These are phyloP conservation scores for Apodemus sylvaticus DNA, from an alignment of 2,113 vertebrate species.

Conservation along the genomic window DNA sequence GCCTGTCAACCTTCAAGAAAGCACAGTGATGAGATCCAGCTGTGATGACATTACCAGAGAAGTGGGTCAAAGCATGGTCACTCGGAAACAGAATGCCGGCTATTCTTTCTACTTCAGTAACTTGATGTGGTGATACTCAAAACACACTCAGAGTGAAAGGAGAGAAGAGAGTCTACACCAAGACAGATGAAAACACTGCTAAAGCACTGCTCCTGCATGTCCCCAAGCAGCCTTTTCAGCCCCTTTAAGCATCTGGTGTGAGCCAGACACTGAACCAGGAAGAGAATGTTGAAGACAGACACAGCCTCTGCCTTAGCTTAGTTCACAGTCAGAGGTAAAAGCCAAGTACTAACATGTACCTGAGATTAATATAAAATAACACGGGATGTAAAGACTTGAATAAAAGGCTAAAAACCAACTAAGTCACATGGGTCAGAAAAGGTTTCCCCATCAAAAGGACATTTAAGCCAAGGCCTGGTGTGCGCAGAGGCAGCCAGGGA, in stretches of 20 bases:
- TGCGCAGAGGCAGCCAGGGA: not conserved
- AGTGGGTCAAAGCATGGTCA: conserved; percentile 85
- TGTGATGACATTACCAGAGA: conserved; percentile 80
- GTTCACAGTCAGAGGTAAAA: not conserved
- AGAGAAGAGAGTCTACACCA: conserved; percentile 55
- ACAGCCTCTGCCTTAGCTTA: not conserved
- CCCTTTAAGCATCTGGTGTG: not conserved
- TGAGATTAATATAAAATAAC: conserved; percentile 41
- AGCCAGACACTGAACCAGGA: not conserved
- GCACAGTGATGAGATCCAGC: conserved; percentile 78
- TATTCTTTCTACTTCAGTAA: conserved; percentile 79
- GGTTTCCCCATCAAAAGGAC: not conserved
- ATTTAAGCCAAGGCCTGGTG: not conserved
- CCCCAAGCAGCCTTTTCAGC: conserved; percentile 55
- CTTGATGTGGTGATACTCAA: conserved; percentile 76
- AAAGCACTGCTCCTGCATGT: conserved; percentile 18
- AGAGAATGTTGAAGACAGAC: conserved; percentile 24
- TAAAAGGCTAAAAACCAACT: not conserved
- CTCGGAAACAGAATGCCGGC: conserved; percentile 83
- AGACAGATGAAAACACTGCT: not conserved
- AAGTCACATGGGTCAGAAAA: not conserved
- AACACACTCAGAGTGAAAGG: conserved; percentile 26
- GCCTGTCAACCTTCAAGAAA: conserved; percentile 84
- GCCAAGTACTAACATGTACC: not conserved
- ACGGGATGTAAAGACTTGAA: not conserved